phyloP scores from a whole-genome alignment of 2,888 invertebrate species.

The Bombyx huttoni region DNA sequence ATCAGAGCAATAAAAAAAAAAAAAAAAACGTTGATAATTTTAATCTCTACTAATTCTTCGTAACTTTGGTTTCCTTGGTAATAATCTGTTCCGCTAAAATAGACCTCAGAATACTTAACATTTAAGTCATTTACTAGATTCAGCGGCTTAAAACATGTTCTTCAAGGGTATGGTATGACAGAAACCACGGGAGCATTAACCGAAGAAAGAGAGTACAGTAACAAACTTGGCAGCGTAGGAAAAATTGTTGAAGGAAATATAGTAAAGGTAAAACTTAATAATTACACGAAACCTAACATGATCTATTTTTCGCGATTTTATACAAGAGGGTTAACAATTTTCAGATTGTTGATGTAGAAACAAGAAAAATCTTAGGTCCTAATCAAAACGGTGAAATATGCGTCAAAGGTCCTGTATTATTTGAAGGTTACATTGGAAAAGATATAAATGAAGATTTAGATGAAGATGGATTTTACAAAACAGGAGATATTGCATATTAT shows the following conservation, averaged over 20 bases:
- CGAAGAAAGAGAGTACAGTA: constrained; percentile 19
- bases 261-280: constrained; percentile 23
- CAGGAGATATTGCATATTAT: constrained; percentile 48
- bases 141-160: constrained; percentile 23
- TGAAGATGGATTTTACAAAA: constrained; percentile 42
- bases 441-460: constrained; percentile 28
- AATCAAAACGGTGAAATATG: constrained; percentile 41
- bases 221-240: constrained; percentile 40
- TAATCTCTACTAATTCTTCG: too few relatives aligned
- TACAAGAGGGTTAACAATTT: constrained; percentile 7
- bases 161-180: constrained; percentile 54
- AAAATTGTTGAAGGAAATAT: constrained; percentile 24
- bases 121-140: constrained; percentile 20
- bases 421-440: constrained; percentile 40
- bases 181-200: constrained; percentile 35
- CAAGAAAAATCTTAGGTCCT: constrained; percentile 32
- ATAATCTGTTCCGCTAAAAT: too few relatives aligned
- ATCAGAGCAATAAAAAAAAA: too few relatives aligned
- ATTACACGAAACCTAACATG: not conserved
- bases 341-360: constrained; percentile 39
- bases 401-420: constrained; percentile 36
- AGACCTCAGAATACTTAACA: too few relatives aligned
- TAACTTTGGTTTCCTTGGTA: too few relatives aligned
- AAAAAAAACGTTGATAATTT: too few relatives aligned
- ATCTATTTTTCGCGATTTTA: not conserved